Evolutionary conservation across 2,797 vertebrate species (phyloP).

Genomic region (Cheirogaleus major): DNA sequence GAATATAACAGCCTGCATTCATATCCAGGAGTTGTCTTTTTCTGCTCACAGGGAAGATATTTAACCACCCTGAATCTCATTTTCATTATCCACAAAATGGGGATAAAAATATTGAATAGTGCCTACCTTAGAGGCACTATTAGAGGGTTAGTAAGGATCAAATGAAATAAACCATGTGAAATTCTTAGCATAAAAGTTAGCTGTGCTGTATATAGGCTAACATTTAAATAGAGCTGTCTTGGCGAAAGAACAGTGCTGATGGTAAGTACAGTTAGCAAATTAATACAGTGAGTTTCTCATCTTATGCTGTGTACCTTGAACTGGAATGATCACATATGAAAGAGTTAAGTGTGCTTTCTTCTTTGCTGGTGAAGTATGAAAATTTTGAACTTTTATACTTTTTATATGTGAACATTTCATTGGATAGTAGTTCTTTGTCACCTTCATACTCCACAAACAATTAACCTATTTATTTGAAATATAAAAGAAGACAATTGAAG

Average conservation of each 20-base stretch:
- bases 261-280: not conserved
- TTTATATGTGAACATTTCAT: not conserved
- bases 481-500: not conserved
- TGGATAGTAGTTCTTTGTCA: not conserved
- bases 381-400: not conserved
- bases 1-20: not conserved
- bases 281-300: not conserved
- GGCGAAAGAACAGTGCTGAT: not conserved
- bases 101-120: not conserved
- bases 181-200: not conserved
- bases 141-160: not conserved
- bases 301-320: not conserved
- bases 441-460: not conserved
- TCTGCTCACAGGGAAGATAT: not conserved
- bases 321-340: not conserved
- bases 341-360: not conserved
- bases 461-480: constrained; percentile 15
- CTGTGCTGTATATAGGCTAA: not conserved
- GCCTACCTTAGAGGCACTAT: not conserved
- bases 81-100: constrained; percentile 35
- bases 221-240: not conserved
- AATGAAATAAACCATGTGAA: not conserved
- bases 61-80: not conserved
- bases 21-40: not conserved
- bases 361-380: not conserved